Evolutionary conservation across 1,140 invertebrate genomes (phyloP).

Genomic region (Lutraria rhynchaena): DNA sequence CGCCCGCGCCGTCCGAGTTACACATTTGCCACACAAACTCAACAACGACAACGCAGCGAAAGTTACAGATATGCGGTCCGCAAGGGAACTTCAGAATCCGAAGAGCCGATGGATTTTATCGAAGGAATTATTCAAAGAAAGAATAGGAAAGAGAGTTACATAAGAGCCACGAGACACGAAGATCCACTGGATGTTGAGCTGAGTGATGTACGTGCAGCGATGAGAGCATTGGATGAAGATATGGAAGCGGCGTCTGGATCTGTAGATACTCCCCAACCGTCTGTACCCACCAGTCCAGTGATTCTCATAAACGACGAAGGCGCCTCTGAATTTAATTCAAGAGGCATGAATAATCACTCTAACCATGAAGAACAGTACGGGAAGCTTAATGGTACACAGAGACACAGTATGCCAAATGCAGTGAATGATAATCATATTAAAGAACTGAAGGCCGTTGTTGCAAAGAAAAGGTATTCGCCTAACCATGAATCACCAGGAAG

Average conservation of each 20-base stretch:
- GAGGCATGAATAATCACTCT: slow-evolving; percentile 5
- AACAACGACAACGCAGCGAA: slow-evolving; percentile 76
- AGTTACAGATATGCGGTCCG: slow-evolving; percentile 79
- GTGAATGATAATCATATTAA: slow-evolving; percentile 61
- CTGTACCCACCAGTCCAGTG: slow-evolving; percentile 14
- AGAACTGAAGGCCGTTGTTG: slow-evolving; percentile 65
- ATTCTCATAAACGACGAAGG: slow-evolving; percentile 27
- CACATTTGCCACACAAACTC: slow-evolving; percentile 77
- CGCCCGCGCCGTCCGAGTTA: slow-evolving; percentile 80
- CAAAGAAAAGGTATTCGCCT: slow-evolving; percentile 55
- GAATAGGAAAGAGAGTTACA: slow-evolving; percentile 76
- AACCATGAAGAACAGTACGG: slow-evolving; percentile 27
- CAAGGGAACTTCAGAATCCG: slow-evolving; percentile 67
- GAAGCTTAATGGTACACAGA: slow-evolving; percentile 22
- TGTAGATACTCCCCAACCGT: not conserved
- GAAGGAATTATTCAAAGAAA: slow-evolving; percentile 75
- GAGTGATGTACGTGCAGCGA: slow-evolving; percentile 22
- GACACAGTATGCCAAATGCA: not conserved
- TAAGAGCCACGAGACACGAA: slow-evolving; percentile 69
- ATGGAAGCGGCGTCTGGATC: not conserved
- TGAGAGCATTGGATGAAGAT: slow-evolving; percentile 35
- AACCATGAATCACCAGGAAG: not conserved
- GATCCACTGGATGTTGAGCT: slow-evolving; percentile 43
- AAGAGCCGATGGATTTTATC: slow-evolving; percentile 75
- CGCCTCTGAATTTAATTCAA: slow-evolving; percentile 22